These are phyloP conservation scores for Labia minor DNA, from an alignment of 2,888 invertebrate genomes.

Conservation along the genomic window DNA sequence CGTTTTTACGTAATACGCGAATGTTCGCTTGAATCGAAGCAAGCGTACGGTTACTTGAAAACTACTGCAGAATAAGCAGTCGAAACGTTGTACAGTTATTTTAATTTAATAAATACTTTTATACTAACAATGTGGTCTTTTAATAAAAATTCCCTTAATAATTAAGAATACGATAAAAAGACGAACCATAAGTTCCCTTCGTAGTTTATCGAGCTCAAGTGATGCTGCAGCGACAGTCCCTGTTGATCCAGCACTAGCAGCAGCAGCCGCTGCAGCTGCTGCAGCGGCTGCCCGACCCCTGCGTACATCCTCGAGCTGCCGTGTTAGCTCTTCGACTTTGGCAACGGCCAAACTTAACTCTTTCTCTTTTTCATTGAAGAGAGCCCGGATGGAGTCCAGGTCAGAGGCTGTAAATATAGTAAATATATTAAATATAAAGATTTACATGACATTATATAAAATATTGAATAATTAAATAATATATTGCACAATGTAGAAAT, in stretches of 20 bases:
- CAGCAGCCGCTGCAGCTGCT: conserved; percentile 39
- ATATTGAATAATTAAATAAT: not conserved
- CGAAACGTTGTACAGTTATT: no score
- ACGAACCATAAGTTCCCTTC: conserved; percentile 82
- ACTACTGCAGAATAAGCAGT: no score
- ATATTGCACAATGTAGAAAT: no score
- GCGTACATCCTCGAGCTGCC: conserved; percentile 81
- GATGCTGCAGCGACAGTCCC: conserved; percentile 51
- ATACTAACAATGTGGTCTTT: no score
- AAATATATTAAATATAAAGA: not conserved
- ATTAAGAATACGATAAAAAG: no score
- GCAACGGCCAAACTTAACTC: conserved; percentile 93
- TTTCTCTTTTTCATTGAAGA: conserved; percentile 96
- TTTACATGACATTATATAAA: not conserved
- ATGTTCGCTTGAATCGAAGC: no score
- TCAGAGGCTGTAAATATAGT: conserved; percentile 63
- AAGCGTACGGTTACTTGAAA: no score
- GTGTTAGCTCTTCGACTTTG: conserved; percentile 90
- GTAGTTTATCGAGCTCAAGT: conserved; percentile 81
- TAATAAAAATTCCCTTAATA: no score
- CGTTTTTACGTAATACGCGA: no score
- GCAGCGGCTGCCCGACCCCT: conserved; percentile 49
- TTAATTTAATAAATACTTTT: no score
- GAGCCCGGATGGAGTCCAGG: conserved; percentile 87
- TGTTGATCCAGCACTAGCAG: conserved; percentile 26